These are phyloP conservation scores for Umimayanthus chanpuru DNA, from an alignment of 92 coral and sea anemone species.

Conservation along the genomic window DNA sequence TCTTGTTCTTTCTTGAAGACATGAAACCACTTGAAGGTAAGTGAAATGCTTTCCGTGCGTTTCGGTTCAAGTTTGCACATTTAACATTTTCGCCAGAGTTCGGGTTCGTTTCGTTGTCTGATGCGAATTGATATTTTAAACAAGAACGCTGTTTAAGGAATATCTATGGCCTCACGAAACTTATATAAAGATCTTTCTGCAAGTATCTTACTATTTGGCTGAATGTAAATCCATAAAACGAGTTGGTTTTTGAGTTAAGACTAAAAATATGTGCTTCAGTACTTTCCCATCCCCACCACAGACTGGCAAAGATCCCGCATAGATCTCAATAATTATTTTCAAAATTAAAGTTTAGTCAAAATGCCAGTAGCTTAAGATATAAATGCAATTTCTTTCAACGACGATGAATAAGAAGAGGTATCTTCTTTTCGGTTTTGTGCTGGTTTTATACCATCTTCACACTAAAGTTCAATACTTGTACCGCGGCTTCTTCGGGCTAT, in stretches of 20 bases:
- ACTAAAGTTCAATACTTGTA: neutral
- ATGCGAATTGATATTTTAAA: neutral
- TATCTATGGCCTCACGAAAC: neutral
- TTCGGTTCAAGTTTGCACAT: neutral
- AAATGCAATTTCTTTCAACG: neutral
- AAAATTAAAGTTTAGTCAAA: neutral
- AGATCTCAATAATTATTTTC: neutral
- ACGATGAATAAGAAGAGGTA: neutral
- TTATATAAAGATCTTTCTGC: neutral
- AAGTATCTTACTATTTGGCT: neutral
- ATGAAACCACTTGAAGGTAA: constrained; percentile 46
- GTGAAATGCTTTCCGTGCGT: constrained; percentile 18
- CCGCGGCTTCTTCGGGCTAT: constrained; percentile 9
- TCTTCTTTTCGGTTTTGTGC: neutral
- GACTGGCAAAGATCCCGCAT: neutral
- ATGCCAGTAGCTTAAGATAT: neutral
- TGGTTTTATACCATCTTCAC: neutral
- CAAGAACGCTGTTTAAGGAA: neutral
- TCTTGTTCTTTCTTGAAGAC: neutral
- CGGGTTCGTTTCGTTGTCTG: neutral
- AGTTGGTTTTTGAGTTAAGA: neutral
- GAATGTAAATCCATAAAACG: neutral
- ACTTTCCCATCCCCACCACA: neutral
- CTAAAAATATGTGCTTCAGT: neutral
- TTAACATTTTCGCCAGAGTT: constrained; percentile 7